Conservation (phyloP, 2,113 vertebrate genomes). For the Anhinga rufa region DNA sequence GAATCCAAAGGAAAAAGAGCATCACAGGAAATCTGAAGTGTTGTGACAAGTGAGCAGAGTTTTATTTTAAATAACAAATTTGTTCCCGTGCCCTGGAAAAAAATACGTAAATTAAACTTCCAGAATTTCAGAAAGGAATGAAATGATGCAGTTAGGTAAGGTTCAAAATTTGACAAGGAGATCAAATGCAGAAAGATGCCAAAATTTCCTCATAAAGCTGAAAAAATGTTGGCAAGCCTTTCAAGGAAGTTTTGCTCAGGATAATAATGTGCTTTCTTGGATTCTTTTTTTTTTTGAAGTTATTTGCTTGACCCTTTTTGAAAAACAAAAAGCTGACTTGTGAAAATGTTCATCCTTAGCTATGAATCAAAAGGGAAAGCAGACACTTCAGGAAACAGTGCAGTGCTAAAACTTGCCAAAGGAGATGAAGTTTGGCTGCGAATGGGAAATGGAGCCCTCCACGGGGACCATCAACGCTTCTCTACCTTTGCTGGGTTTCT, state of each 20-base stretch:
- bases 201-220: background rate
- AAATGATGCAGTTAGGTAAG: background rate
- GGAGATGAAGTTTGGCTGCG: conserved; percentile 83
- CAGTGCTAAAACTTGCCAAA: conserved; percentile 78
- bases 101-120: background rate
- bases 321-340: background rate
- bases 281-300: background rate
- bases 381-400: conserved; percentile 81
- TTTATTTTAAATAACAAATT: background rate
- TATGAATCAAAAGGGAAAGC: conserved; percentile 82
- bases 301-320: background rate
- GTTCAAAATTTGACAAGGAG: background rate
- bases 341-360: conserved; percentile 55
- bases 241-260: background rate
- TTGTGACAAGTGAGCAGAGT: background rate
- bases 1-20: background rate
- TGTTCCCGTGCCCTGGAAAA: background rate
- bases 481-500: conserved; percentile 84
- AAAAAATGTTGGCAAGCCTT: background rate
- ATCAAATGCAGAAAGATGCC: background rate
- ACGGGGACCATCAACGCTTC: conserved; percentile 82
- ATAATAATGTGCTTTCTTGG: background rate
- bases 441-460: conserved; percentile 81
- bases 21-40: background rate
- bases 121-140: background rate